These are phyloP conservation scores for Carterocephalus palaemon DNA, from an alignment of 2,888 invertebrate genomes.

Conservation along the genomic window DNA sequence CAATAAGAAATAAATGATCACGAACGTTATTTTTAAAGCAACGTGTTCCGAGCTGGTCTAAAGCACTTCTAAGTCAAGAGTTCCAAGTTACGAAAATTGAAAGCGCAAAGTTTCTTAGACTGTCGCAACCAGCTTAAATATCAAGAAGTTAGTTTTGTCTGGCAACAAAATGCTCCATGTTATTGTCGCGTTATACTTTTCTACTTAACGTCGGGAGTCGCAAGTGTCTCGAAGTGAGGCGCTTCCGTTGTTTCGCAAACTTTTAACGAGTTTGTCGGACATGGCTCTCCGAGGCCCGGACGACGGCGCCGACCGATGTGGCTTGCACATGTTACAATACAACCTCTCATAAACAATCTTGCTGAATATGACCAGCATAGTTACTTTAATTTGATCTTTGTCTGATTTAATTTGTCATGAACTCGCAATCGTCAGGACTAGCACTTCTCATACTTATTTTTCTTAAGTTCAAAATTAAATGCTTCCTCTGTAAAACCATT, in stretches of 20 bases:
- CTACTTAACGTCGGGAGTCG: conserved; percentile 69
- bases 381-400: not conserved
- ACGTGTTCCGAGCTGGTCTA: conserved; percentile 3
- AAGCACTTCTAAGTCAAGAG: conserved; percentile 7
- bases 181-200: conserved; percentile 71
- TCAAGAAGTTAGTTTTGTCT: conserved; percentile 51
- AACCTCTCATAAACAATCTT: conserved; percentile 38
- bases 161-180: conserved; percentile 64
- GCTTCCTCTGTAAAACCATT: too few relatives aligned
- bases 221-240: conserved; percentile 69
- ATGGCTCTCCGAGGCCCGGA: conserved; percentile 48
- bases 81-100: conserved; percentile 22
- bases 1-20: too few relatives aligned
- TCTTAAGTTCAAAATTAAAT: too few relatives aligned
- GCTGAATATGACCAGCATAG: conserved; percentile 33
- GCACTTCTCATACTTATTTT: too few relatives aligned
- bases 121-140: conserved; percentile 50
- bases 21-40: conserved; percentile 7
- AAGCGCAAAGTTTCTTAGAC: conserved; percentile 18
- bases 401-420: too few relatives aligned
- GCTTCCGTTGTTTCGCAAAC: conserved; percentile 72
- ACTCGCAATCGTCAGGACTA: too few relatives aligned
- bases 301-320: conserved; percentile 47
- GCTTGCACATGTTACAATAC: conserved; percentile 51
- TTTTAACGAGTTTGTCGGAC: conserved; percentile 79